A percentile compares a stretch with the other conserved stretches of the same genome.
These are phyloP conservation scores for Dione juno DNA, from an alignment of 2,888 invertebrate genomes.

Conservation along the genomic window DNA sequence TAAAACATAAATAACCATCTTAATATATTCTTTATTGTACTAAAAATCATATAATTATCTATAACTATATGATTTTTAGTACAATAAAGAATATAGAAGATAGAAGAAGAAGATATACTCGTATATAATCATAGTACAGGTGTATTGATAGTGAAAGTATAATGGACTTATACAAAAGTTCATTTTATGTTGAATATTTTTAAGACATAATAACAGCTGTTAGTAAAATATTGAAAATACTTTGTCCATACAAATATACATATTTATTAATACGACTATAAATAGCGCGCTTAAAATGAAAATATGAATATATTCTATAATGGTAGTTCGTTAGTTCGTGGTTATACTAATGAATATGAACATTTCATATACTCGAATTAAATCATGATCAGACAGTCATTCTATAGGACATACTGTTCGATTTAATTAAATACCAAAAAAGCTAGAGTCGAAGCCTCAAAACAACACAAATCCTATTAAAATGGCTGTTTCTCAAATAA, in stretches of 20 bases:
- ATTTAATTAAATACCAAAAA: conserved; percentile 27
- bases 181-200: neutral
- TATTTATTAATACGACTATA: no score
- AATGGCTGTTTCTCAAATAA: conserved; percentile 11
- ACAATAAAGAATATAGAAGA: no score
- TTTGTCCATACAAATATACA: no score
- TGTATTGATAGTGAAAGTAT: conserved; percentile 1
- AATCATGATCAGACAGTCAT: conserved; percentile 13
- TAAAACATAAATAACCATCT: conserved; percentile 30
- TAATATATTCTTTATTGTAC: no score
- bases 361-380: neutral
- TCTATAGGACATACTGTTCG: conserved; percentile 4
- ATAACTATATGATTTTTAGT: no score
- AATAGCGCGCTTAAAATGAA: no score
- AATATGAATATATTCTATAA: no score
- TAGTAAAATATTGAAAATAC: neutral
- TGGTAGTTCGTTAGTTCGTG: neutral
- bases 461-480: conserved; percentile 20
- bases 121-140: conserved; percentile 12
- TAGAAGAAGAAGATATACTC: no score
- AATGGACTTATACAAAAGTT: neutral
- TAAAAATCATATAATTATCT: no score
- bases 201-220: no score
- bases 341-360: neutral
- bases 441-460: conserved; percentile 26